Percentiles rank a stretch among this genome's conserved stretches.
Conservation (phyloP, 2,113 vertebrate genomes). For the Rhadina sibilatrix region DNA sequence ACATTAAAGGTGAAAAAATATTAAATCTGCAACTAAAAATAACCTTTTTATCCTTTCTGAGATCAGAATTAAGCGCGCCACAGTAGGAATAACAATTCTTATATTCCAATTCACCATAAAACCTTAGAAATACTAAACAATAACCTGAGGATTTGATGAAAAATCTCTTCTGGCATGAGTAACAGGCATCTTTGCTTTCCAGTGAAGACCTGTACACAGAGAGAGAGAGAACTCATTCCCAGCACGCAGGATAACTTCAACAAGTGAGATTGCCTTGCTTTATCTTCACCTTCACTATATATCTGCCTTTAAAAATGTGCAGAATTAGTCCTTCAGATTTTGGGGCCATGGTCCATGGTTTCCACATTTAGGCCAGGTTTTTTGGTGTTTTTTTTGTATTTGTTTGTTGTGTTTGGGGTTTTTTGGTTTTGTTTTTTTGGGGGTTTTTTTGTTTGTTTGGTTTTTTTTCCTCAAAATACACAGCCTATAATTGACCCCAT, state of each 20-base stretch:
- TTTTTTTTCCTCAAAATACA: not conserved
- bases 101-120: not conserved
- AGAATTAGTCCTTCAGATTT: not conserved
- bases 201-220: not conserved
- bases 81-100: not conserved
- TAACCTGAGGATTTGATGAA: not conserved
- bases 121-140: not conserved
- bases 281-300: not conserved
- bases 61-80: not conserved
- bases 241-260: not conserved
- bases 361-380: not conserved
- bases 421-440: not conserved
- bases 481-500: not conserved
- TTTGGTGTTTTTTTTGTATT: not conserved
- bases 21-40: not conserved
- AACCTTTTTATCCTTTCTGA: not conserved
- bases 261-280: not conserved
- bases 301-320: not conserved
- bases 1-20: slow-evolving; percentile 31
- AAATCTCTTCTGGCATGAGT: not conserved
- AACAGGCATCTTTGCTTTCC: not conserved
- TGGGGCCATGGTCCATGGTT: not conserved
- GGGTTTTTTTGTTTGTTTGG: not conserved
- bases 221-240: not conserved
- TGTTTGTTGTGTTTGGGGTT: not conserved